Evolutionary conservation across 2,797 vertebrate genomes (phyloP).

Genomic region (Euthynnus affinis): DNA sequence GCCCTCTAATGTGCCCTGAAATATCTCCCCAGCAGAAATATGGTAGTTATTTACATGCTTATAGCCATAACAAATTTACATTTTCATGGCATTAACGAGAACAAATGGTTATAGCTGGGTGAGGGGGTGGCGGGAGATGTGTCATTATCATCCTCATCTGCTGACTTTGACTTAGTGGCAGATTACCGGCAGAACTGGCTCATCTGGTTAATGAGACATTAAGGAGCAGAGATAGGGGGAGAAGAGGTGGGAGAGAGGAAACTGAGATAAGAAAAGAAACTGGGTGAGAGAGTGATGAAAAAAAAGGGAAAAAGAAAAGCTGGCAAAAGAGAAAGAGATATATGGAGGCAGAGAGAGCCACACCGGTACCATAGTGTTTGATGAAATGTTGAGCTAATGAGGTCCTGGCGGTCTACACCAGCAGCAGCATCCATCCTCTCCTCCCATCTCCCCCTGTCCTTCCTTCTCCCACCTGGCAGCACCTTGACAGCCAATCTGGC

Average conservation of each 20-base stretch:
- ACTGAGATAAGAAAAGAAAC: background rate
- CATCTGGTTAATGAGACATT: slow-evolving; percentile 72
- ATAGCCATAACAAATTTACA: slow-evolving; percentile 59
- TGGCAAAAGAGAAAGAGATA: slow-evolving; percentile 25
- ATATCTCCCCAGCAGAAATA: slow-evolving; percentile 64
- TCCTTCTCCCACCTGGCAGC: slow-evolving; percentile 61
- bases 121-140: slow-evolving; percentile 4
- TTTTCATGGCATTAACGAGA: slow-evolving; percentile 66
- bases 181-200: slow-evolving; percentile 59
- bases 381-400: slow-evolving; percentile 80
- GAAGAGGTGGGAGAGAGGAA: slow-evolving; percentile 5
- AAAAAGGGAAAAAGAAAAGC: slow-evolving; percentile 25
- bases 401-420: slow-evolving; percentile 71
- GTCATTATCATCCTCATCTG: slow-evolving; percentile 63
- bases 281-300: background rate
- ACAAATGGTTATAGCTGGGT: slow-evolving; percentile 59
- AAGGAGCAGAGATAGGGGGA: slow-evolving; percentile 35
- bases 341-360: slow-evolving; percentile 46
- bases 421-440: slow-evolving; percentile 57
- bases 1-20: slow-evolving; percentile 70
- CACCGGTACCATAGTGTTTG: slow-evolving; percentile 72
- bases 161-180: slow-evolving; percentile 70
- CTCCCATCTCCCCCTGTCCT: slow-evolving; percentile 21
- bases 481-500: slow-evolving; percentile 77
- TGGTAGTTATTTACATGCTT: slow-evolving; percentile 63